Conservation (phyloP, 2,888 invertebrate genomes). For the Falcaria lacertinaria region DNA sequence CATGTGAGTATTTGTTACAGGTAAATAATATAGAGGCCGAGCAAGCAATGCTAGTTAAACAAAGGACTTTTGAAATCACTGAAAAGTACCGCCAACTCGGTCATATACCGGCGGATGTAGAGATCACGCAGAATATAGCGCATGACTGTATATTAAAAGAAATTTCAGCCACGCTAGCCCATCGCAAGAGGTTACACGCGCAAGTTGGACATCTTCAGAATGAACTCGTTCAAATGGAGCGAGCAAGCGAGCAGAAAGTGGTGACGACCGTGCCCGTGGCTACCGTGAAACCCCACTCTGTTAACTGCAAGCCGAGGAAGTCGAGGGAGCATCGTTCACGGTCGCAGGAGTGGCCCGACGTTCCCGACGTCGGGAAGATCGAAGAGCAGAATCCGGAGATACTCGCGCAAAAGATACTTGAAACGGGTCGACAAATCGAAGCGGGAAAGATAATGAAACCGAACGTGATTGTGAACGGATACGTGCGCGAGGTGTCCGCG, state of each 20-base stretch:
- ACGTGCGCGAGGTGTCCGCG: constrained; percentile 47
- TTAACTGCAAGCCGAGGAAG: constrained; percentile 63
- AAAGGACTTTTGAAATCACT: constrained; percentile 87
- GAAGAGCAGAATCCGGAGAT: constrained; percentile 95
- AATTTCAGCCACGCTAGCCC: constrained; percentile 90
- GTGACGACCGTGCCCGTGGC: constrained; percentile 57
- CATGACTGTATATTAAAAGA: constrained; percentile 92
- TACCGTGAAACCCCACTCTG: constrained; percentile 65
- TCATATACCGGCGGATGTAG: constrained; percentile 75
- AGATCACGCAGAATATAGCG: constrained; percentile 84
- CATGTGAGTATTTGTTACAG: constrained; percentile 40
- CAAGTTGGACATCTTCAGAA: constrained; percentile 89
- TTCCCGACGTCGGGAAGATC: constrained; percentile 93
- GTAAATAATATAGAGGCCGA: constrained; percentile 86
- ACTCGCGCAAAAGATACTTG: constrained; percentile 92
- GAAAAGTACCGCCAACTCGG: constrained; percentile 83
- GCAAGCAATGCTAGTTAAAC: constrained; percentile 85
- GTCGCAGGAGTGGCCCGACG: constrained; percentile 95
- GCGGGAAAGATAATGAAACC: constrained; percentile 84
- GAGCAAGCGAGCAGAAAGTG: constrained; percentile 79
- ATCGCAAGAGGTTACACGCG: constrained; percentile 90
- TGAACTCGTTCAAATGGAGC: constrained; percentile 87
- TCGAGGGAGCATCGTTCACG: constrained; percentile 87
- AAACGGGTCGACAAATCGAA: constrained; percentile 93
- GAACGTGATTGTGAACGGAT: constrained; percentile 66